phyloP scores from a whole-genome alignment of 2,113 vertebrate genomes.

The Oryzias melastigma region DNA sequence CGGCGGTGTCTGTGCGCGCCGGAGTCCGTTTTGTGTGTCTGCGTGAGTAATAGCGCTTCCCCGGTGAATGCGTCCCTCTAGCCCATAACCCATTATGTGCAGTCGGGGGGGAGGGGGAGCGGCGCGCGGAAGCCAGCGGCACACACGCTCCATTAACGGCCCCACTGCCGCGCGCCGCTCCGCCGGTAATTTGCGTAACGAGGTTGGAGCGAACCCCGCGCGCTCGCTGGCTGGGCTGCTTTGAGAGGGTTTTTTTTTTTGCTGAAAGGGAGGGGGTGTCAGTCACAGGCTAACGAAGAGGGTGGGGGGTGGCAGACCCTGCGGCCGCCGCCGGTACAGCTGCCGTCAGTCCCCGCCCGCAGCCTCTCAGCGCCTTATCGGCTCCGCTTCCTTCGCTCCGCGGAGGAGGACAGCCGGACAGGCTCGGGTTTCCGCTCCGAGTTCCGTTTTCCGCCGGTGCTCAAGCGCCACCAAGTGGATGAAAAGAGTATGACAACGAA shows the following conservation, averaged over 20 bases:
- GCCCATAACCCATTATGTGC: conserved; percentile 64
- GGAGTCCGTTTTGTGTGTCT: conserved; percentile 12
- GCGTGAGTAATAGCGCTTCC: conserved; percentile 69
- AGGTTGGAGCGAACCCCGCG: conserved; percentile 61
- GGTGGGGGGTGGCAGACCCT: no score
- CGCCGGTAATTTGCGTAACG: conserved; percentile 77
- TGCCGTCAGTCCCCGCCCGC: no score
- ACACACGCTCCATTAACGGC: conserved; percentile 75
- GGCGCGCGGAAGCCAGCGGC: conserved; percentile 53
- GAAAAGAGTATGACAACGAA: background rate
- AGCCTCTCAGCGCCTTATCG: no score
- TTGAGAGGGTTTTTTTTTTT: no score
- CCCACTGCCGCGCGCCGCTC: conserved; percentile 71
- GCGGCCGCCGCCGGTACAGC: no score
- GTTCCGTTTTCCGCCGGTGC: conserved; percentile 60
- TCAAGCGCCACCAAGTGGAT: conserved; percentile 62
- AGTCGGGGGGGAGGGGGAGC: conserved; percentile 39
- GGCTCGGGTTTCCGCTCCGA: conserved; percentile 5
- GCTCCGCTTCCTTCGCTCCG: no score
- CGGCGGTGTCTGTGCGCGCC: conserved; percentile 31
- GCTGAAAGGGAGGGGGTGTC: no score
- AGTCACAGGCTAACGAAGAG: no score
- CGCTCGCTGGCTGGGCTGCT: conserved; percentile 1
- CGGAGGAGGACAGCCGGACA: no score
- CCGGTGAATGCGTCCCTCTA: conserved; percentile 63